Percentiles rank a stretch among this genome's conserved stretches.
phyloP scores from a whole-genome alignment of 1,140 invertebrate species.

The Oryzaephilus surinamensis region DNA sequence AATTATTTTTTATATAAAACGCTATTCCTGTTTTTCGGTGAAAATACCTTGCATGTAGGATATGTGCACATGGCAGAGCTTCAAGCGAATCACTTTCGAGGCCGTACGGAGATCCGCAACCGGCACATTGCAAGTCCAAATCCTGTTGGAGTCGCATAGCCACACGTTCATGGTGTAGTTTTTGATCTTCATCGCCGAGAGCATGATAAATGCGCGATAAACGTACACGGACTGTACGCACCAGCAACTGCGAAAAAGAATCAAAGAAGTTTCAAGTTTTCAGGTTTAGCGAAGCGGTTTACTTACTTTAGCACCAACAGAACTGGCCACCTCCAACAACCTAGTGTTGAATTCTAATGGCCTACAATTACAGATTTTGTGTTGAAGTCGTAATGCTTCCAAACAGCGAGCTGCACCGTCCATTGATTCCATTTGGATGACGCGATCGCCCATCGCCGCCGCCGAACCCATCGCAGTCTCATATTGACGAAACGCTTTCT shows the following conservation, averaged over 20 bases:
- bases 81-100: constrained; percentile 62
- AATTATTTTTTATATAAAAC: too few relatives aligned
- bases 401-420: constrained; percentile 70
- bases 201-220: constrained; percentile 67
- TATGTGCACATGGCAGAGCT: constrained; percentile 72
- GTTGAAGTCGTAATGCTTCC: constrained; percentile 62
- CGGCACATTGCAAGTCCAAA: constrained; percentile 62
- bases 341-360: constrained; percentile 74
- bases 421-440: constrained; percentile 81
- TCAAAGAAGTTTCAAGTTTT: background rate
- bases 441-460: constrained; percentile 61
- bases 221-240: constrained; percentile 62
- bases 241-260: constrained; percentile 49
- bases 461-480: constrained; percentile 74
- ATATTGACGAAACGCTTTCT: constrained; percentile 67
- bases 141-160: constrained; percentile 59
- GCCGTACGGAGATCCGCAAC: constrained; percentile 63
- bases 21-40: too few relatives aligned
- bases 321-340: constrained; percentile 65
- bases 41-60: constrained; percentile 66
- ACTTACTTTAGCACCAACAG: constrained; percentile 65
- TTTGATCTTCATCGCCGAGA: constrained; percentile 68
- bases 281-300: background rate
- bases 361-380: constrained; percentile 73
- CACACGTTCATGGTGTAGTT: constrained; percentile 57